Evolutionary conservation across 2,888 invertebrate species (phyloP).

Genomic region (Mesorhabditis sp.): DNA sequence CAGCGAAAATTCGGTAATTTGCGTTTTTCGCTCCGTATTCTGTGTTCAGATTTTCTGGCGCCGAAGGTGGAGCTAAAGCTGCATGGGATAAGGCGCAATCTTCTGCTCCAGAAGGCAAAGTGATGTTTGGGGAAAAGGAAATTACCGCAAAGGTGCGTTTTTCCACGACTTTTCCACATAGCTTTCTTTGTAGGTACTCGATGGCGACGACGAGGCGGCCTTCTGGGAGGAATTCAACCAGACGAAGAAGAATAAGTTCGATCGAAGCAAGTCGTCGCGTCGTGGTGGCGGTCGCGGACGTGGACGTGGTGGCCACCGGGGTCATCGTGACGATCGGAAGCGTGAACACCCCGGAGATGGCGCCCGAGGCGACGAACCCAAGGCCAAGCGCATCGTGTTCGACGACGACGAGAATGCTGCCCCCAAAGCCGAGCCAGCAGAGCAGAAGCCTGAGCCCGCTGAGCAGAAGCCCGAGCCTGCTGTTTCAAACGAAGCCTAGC

Average conservation of each 20-base stretch:
- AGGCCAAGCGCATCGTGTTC: constrained; percentile 33
- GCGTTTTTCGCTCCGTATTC: neutral
- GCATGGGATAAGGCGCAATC: constrained; percentile 49
- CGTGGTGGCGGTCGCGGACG: constrained; percentile 24
- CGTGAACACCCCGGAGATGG: constrained; percentile 11
- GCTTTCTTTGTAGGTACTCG: constrained; percentile 25
- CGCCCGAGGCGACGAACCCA: constrained; percentile 13
- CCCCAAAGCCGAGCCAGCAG: no score
- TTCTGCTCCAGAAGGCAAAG: constrained; percentile 45
- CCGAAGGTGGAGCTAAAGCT: constrained; percentile 38
- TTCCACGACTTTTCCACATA: neutral
- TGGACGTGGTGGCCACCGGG: constrained; percentile 23
- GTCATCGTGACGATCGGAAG: neutral
- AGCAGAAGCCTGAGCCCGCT: no score
- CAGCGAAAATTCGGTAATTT: constrained; percentile 29
- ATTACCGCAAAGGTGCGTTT: constrained; percentile 23
- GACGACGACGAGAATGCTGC: constrained; percentile 22
- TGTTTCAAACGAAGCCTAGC: no score
- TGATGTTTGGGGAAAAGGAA: constrained; percentile 34
- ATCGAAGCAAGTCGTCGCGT: constrained; percentile 12
- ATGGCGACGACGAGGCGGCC: constrained; percentile 53
- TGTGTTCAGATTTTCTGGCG: constrained; percentile 3
- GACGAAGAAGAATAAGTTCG: constrained; percentile 28
- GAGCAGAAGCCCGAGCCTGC: no score
- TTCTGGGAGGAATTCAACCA: constrained; percentile 53